Evolutionary conservation across 2,113 vertebrate species (phyloP), one percentile per base, ranked within the genome.

Genomic region (Oncorhynchus nerka): DNA sequence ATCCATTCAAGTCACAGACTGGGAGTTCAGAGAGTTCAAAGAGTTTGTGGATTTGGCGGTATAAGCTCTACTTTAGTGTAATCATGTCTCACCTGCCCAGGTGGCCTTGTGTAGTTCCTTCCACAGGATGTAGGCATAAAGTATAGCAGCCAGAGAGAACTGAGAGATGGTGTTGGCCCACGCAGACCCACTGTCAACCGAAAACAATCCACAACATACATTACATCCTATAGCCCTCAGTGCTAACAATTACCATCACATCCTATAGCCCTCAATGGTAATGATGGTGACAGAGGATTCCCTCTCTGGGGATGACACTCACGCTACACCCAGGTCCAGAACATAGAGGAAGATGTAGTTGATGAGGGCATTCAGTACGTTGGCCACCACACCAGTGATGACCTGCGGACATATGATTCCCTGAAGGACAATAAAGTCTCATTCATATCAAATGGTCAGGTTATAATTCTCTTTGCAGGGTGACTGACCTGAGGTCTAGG

Each of bases 361-460:
- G 81, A 94, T 91, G 55, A 95, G 75, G 0, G 84, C 94, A 0
- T 98, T 99, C 71, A 98, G 66, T 57, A 96, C 4, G 84, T 97
- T 98, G 78, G 94, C 95, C 59, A 89, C 81, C 1, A 94, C 4
- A n/a, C 96, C 97, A 0, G 94, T 95, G 69, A 97, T 61, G 1
- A 98, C 93, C 84, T 96, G 93, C 3, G 97, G 97, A 92, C 96
- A 90, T 12, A 97, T 93, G 65, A 98, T 95, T 1, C 91, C 96
- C 97, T 99, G 69, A 57, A 94, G 89, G 0, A 22, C 26, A 69
- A 45, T 16, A 57, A 57, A 20, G 55, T 19, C 4, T 57, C 1
- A 20, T 57, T 57, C 20, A 57, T 19, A 57, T 57, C 55, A 62
- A 22, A 62, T 62, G 13, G 6, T 62, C 16, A 22, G 59, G n/a